Evolutionary conservation across 2,888 invertebrate genomes (phyloP), one percentile per base, ranked within the genome.

Genomic region (Oegoconia quadripuncta): DNA sequence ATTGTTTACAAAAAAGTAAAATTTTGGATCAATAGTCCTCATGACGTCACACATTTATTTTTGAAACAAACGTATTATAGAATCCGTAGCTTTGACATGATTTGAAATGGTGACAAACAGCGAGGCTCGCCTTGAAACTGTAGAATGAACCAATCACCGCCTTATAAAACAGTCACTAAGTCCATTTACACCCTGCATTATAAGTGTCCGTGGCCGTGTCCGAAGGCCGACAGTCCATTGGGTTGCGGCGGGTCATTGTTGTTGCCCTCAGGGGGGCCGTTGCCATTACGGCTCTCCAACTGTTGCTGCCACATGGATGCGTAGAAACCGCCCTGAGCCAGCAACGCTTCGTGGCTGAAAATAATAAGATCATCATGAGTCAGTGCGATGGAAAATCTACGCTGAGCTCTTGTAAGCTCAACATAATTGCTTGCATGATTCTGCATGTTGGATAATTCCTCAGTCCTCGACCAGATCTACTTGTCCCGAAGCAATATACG

Each of bases 231-330:
- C 18, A 42, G 30, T 2, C 60, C 63, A 39, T 64, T 67, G 35
- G 35, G 45, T 42, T 47, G 52, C 4, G 13, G 27, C 12, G 26
- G 37, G 17, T 52, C 40, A 42, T 61, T 54, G 48, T 63, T 54
- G 48, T 63, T 54, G 31, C 56, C 47, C 28, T 65, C 46, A 14
- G 55, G 52, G 39, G 62, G 64, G 30, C 48, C 59, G 32, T 52
- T 59, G 13, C 73, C 75, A 42, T 79, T 80, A 41, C 88, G 74
- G 37, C 83, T 91, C 58, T 93, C 91, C 6, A 95, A 76, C 62
- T 98, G 98, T 52, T 96, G 94, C 52, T 93, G 91, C 98, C 98
- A 98, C 98, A 98, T 98, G 16, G 91, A 90, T 0, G 94, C 91
- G 81, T 98, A 98, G 34, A 94, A 78, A 3, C 96, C 96, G 45